Conservation (phyloP, 2,797 vertebrate species). For the Ambastaia sidthimunki region DNA sequence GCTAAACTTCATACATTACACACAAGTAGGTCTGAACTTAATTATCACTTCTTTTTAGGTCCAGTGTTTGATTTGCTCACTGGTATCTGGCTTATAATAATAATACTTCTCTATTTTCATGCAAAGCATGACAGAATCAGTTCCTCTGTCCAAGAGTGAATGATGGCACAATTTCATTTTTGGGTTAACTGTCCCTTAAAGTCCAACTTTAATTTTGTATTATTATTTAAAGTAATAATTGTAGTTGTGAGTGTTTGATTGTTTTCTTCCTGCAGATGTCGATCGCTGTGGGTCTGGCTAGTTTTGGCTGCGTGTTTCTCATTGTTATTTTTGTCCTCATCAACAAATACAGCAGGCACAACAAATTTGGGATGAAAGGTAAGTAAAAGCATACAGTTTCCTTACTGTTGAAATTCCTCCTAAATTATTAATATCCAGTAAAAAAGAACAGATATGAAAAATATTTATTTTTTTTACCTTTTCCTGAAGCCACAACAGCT, state of each 20-base stretch:
- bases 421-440: neutral
- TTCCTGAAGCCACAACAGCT: neutral
- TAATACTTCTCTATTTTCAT: too few species aligned
- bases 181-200: neutral
- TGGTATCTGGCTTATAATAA: too few species aligned
- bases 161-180: neutral
- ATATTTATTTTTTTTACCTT: neutral
- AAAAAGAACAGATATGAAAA: neutral
- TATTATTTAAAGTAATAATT: neutral
- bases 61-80: too few species aligned
- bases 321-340: slow-evolving; percentile 96
- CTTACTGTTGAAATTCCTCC: neutral
- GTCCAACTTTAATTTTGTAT: neutral
- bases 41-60: too few species aligned
- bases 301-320: slow-evolving; percentile 93
- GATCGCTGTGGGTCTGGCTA: slow-evolving; percentile 93
- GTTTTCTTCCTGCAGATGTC: slow-evolving; percentile 81
- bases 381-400: slow-evolving; percentile 63
- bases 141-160: too few species aligned
- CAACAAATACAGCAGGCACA: slow-evolving; percentile 97
- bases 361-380: slow-evolving; percentile 99
- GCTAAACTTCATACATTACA: too few species aligned
- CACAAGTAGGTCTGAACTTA: too few species aligned
- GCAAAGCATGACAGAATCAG: too few species aligned
- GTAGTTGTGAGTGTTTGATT: neutral